These are phyloP conservation scores for Phyllostomus hastatus DNA, from an alignment of 2,113 vertebrate genomes.

Conservation along the genomic window DNA sequence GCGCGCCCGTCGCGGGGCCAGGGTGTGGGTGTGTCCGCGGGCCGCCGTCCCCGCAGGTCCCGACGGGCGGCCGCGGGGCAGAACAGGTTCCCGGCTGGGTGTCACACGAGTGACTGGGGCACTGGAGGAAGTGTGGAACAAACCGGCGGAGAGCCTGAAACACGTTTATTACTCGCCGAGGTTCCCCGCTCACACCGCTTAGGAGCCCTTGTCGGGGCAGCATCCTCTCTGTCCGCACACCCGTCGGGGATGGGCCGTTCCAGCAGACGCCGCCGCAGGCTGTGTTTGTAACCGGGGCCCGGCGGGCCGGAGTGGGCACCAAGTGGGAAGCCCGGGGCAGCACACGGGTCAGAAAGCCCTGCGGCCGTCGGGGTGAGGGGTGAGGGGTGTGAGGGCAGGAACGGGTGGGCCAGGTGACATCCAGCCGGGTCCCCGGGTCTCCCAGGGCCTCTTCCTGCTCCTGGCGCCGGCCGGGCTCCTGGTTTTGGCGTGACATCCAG, in stretches of 20 bases:
- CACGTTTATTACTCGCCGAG: slow-evolving; percentile 66
- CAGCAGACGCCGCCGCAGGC: slow-evolving; percentile 66
- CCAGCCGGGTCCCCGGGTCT: not conserved
- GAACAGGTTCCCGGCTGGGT: slow-evolving; percentile 75
- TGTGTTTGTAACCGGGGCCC: slow-evolving; percentile 69
- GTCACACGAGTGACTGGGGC: slow-evolving; percentile 78
- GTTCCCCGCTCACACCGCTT: slow-evolving; percentile 61
- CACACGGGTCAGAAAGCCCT: slow-evolving; percentile 68
- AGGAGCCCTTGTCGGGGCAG: slow-evolving; percentile 60
- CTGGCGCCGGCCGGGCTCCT: fast-evolving
- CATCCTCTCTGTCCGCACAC: slow-evolving; percentile 75
- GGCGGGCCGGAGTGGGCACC: slow-evolving; percentile 68
- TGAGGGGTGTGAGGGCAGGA: slow-evolving; percentile 67
- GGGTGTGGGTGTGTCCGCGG: slow-evolving; percentile 85
- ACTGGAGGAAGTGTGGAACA: slow-evolving; percentile 79
- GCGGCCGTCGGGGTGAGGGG: slow-evolving; percentile 60
- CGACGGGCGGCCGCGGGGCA: slow-evolving; percentile 79
- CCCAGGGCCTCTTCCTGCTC: fast-evolving
- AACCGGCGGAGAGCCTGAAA: slow-evolving; percentile 77
- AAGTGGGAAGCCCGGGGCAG: slow-evolving; percentile 62
- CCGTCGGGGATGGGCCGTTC: slow-evolving; percentile 69
- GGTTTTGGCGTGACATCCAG: not conserved
- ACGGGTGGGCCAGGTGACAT: not conserved
- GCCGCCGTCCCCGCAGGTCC: slow-evolving; percentile 77
- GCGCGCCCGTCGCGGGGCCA: slow-evolving; percentile 85